Evolutionary conservation across 2,888 invertebrate species (phyloP).

Genomic region (Trichopoda pennipes): DNA sequence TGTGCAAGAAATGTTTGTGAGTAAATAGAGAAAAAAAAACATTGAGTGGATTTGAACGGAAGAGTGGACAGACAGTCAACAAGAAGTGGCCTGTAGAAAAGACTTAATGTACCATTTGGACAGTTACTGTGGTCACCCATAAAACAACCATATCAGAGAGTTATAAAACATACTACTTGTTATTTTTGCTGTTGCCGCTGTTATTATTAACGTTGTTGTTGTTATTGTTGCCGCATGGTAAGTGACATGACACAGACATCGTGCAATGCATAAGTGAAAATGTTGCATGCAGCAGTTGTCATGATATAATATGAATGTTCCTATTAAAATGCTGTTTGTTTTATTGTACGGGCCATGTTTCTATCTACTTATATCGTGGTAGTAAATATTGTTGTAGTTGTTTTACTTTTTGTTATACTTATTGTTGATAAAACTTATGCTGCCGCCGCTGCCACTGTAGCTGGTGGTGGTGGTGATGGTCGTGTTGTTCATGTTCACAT

Average conservation of each 20-base stretch:
- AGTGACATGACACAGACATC: slow-evolving; percentile 67
- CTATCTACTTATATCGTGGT: slow-evolving; percentile 26
- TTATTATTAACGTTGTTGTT: no score
- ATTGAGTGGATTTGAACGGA: slow-evolving; percentile 31
- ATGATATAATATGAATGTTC: slow-evolving; percentile 69
- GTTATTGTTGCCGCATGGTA: slow-evolving; percentile 47
- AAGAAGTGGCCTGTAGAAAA: slow-evolving; percentile 55
- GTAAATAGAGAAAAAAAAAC: slow-evolving; percentile 20
- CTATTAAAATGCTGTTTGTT: slow-evolving; percentile 68
- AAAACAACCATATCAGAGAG: slow-evolving; percentile 59
- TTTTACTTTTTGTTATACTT: not conserved
- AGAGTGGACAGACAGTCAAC: slow-evolving; percentile 15
- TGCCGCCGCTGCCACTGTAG: slow-evolving; percentile 8
- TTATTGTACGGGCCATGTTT: slow-evolving; percentile 36
- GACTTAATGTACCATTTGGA: slow-evolving; percentile 65
- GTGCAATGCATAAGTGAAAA: slow-evolving; percentile 68
- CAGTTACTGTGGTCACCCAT: slow-evolving; percentile 65
- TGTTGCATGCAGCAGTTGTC: slow-evolving; percentile 69
- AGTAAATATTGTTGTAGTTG: slow-evolving; percentile 39
- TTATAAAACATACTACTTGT: slow-evolving; percentile 61
- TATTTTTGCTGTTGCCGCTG: slow-evolving; percentile 43
- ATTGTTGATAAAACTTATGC: slow-evolving; percentile 15
- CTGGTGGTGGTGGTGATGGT: slow-evolving; percentile 2
- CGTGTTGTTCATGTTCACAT: slow-evolving; percentile 26
- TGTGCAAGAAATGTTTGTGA: slow-evolving; percentile 16